Conservation (phyloP, 2,888 invertebrate species). For the Rugalucina vietnamica region DNA sequence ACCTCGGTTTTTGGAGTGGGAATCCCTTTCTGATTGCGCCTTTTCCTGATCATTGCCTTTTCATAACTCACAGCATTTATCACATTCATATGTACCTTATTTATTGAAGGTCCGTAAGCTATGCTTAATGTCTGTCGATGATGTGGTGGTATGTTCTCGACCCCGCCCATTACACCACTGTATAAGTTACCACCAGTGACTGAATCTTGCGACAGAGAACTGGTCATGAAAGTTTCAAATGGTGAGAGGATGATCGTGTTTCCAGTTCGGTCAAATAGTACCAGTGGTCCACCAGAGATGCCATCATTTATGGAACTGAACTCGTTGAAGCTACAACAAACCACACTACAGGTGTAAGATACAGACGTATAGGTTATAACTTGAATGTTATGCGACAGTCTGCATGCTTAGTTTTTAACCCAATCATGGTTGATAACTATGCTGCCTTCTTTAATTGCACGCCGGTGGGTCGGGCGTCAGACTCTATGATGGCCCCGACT, state of each 20-base stretch:
- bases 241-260: constrained; percentile 59
- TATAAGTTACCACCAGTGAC: constrained; percentile 43
- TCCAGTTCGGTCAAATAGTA: constrained; percentile 59
- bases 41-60: no score
- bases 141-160: constrained; percentile 53
- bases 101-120: constrained; percentile 68
- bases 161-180: constrained; percentile 72
- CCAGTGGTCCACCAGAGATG: constrained; percentile 62
- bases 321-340: constrained; percentile 35
- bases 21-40: no score
- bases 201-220: constrained; percentile 62
- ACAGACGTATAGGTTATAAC: no score
- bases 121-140: constrained; percentile 67
- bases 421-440: no score
- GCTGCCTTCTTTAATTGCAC: no score
- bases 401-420: no score
- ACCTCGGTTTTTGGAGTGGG: no score
- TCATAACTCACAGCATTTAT: background rate
- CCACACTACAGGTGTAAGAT: no score
- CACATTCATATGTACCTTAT: constrained; percentile 62
- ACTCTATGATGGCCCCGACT: no score
- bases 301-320: constrained; percentile 54
- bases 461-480: no score
- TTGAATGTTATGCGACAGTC: no score
- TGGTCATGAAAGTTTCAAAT: constrained; percentile 65